Percentiles rank a stretch among this genome's conserved stretches.
Conservation (phyloP, 2,888 invertebrate species). For the Automeris io region DNA sequence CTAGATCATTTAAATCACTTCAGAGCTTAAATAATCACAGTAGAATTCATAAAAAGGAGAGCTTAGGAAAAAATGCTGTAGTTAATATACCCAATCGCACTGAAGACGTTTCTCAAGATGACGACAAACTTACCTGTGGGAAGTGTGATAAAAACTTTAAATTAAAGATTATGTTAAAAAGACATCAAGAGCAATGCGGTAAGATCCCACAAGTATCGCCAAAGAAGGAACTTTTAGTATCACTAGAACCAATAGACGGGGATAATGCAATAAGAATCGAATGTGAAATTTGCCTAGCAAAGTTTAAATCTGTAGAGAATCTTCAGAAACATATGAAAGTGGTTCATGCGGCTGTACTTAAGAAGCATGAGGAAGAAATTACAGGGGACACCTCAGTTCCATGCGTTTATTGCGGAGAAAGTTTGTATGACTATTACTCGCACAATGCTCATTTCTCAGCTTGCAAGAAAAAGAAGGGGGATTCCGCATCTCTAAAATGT, state of each 20-base stretch:
- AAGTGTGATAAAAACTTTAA: slow-evolving; percentile 63
- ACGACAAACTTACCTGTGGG: slow-evolving; percentile 49
- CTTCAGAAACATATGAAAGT: slow-evolving; percentile 59
- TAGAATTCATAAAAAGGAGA: slow-evolving; percentile 33
- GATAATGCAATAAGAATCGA: slow-evolving; percentile 20
- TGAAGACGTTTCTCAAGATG: slow-evolving; percentile 33
- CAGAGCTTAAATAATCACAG: slow-evolving; percentile 37
- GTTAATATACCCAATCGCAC: slow-evolving; percentile 29
- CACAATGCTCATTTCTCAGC: slow-evolving; percentile 45
- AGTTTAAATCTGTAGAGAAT: slow-evolving; percentile 53
- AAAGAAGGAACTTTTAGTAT: slow-evolving; percentile 49
- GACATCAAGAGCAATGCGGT: slow-evolving; percentile 49
- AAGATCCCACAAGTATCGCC: slow-evolving; percentile 31
- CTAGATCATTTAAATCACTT: slow-evolving; percentile 34
- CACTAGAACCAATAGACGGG: slow-evolving; percentile 54
- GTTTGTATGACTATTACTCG: slow-evolving; percentile 47
- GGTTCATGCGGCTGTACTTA: slow-evolving; percentile 53
- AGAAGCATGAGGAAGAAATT: slow-evolving; percentile 17
- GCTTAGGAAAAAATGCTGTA: slow-evolving; percentile 13
- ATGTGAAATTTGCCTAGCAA: slow-evolving; percentile 52
- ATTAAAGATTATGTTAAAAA: slow-evolving; percentile 67
- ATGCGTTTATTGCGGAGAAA: slow-evolving; percentile 48
- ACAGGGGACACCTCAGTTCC: slow-evolving; percentile 33
- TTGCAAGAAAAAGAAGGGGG: slow-evolving; percentile 40
- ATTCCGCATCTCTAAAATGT: slow-evolving; percentile 35